Conservation (phyloP, 1,140 invertebrate genomes). For the Potamilus streckersoni region DNA sequence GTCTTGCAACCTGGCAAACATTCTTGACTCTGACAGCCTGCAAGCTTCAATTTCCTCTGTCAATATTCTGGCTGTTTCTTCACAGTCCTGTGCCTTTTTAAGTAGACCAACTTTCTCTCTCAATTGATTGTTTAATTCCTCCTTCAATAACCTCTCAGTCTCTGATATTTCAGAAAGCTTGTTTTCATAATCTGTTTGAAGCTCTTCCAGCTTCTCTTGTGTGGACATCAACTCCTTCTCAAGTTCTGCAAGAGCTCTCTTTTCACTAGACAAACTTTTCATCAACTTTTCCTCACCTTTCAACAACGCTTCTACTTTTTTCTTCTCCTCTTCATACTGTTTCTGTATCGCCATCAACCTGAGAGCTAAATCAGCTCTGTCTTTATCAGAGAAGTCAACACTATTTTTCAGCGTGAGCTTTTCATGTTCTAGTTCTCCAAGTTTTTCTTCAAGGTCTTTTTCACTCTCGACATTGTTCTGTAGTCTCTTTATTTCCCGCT, state of each 20-base stretch:
- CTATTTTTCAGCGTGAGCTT: conserved; percentile 25
- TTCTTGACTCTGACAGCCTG: conserved; percentile 38
- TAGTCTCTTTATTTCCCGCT: conserved; percentile 35
- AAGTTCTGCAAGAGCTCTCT: conserved; percentile 30
- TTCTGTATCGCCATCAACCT: conserved; percentile 17
- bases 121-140: conserved; percentile 27
- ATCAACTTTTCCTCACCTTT: conserved; percentile 37
- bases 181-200: conserved; percentile 36
- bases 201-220: conserved; percentile 30
- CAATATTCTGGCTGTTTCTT: conserved; percentile 27
- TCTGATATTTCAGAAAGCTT: conserved; percentile 31
- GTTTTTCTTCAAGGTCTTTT: conserved; percentile 28
- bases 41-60: conserved; percentile 34
- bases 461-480: conserved; percentile 26
- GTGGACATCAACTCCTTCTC: conserved; percentile 31
- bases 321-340: conserved; percentile 36
- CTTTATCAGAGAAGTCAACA: conserved; percentile 15
- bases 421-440: conserved; percentile 34
- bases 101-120: conserved; percentile 29
- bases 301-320: conserved; percentile 35
- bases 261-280: conserved; percentile 32
- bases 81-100: conserved; percentile 34
- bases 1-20: conserved; percentile 32
- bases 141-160: conserved; percentile 28
- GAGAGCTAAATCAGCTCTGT: conserved; percentile 30